Conservation (phyloP, 2,888 invertebrate species). For the Anoncus sp. region DNA sequence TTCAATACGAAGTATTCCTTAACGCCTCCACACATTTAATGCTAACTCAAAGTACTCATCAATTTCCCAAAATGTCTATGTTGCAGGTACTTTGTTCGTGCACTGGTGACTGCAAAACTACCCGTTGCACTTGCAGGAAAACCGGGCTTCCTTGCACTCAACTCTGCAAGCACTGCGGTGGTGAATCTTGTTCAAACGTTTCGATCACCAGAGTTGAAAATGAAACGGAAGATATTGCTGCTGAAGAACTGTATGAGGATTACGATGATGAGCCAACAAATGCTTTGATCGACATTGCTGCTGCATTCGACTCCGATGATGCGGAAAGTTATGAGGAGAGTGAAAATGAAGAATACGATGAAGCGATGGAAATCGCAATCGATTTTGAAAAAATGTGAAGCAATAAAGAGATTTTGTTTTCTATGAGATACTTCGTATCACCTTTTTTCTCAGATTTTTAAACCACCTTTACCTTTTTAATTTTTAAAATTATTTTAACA, state of each 20-base stretch:
- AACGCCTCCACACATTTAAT: no score
- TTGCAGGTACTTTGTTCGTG: conserved; percentile 7
- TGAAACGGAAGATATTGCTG: no score
- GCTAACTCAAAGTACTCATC: background rate
- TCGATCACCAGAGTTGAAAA: background rate
- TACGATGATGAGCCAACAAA: background rate
- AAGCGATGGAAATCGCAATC: no score
- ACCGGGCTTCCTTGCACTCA: conserved; percentile 33
- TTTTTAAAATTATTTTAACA: no score
- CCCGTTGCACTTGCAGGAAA: conserved; percentile 45
- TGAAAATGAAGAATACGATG: background rate
- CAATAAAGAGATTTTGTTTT: background rate
- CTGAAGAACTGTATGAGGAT: background rate
- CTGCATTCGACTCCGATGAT: conserved; percentile 20
- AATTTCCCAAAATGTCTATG: conserved; percentile 3
- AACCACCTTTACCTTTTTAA: no score
- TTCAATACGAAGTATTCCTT: no score
- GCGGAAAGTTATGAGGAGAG: background rate
- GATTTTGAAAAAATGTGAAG: background rate
- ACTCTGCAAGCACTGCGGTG: conserved; percentile 49
- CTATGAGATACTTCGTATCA: no score
- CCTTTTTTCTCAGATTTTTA: no score
- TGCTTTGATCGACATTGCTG: conserved; percentile 1
- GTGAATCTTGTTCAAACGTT: conserved; percentile 20
- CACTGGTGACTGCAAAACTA: background rate